Percentiles rank a stretch among this genome's conserved stretches.
phyloP scores from a whole-genome alignment of 2,113 vertebrate species.

The Puffinus mauretanicus region DNA sequence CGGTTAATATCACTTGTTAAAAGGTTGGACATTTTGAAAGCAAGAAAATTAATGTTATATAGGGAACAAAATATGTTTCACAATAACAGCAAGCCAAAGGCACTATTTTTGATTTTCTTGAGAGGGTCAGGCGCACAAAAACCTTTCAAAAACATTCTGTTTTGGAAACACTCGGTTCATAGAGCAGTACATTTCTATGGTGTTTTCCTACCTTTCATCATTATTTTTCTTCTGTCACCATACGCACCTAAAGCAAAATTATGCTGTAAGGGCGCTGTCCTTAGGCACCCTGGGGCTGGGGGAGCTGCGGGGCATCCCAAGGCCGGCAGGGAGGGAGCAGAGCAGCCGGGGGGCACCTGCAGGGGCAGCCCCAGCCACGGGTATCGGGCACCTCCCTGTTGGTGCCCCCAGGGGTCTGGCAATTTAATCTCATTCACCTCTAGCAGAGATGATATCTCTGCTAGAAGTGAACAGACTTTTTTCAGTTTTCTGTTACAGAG shows the following conservation, averaged over 20 bases:
- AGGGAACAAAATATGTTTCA: background rate
- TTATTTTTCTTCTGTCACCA: background rate
- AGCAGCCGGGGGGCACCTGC: rapidly evolving
- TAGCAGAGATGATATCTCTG: background rate
- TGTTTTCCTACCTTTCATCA: background rate
- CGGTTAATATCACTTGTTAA: background rate
- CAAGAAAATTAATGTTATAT: background rate
- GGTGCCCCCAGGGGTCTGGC: rapidly evolving
- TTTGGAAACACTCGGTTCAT: background rate
- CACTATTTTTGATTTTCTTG: background rate
- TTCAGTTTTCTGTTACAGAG: background rate
- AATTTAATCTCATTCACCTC: background rate
- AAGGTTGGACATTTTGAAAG: background rate
- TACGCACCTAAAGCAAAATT: no score
- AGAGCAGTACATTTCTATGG: background rate
- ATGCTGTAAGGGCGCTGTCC: no score
- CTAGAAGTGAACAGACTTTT: background rate
- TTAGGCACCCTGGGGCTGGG: background rate
- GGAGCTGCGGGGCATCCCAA: rapidly evolving
- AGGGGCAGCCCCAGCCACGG: background rate
- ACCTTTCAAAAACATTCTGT: background rate
- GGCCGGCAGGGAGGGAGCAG: background rate
- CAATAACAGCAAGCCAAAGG: background rate
- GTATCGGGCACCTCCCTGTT: background rate
- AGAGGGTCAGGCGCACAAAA: background rate